Evolutionary conservation across 2,797 vertebrate species (phyloP), one percentile per base, ranked within the genome.

Genomic region (Propithecus deckenii): DNA sequence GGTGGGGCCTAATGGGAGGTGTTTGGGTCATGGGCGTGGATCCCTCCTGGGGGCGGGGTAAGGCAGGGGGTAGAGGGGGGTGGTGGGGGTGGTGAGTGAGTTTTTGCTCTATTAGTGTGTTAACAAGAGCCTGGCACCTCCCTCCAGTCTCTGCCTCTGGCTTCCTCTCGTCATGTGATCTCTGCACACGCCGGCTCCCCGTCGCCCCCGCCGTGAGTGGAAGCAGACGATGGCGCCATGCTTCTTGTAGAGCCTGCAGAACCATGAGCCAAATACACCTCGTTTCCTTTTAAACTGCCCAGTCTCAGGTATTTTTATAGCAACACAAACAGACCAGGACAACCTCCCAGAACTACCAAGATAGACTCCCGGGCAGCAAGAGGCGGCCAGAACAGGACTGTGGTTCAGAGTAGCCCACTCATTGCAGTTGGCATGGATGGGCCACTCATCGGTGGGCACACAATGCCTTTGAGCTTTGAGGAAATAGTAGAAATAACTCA

Each of bases 331-430:
- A 67, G 63, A 65, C 17, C 32, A 35, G 9, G 7, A 8, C 63
- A 67, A 67, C 32, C 32, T 67, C 32, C 63, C 41, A 35, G 41
- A 88, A 57, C 20, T 1, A 25, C 46, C 52, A 50, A 38, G 50
- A 59, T 32, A 22, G n/a, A 48, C n/a, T 32, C 87, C 32, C 8
- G 57, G 59, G 55, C 38, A 43, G 13, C 65, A 46, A 18, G 8
- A 2, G 5, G 63, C n/a, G 1, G 2, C 12, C 14, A 3, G 32
- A 25, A 9, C 4, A 0, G 20, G 48, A 14, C 30, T 3, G 30
- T 38, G 59, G 61, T 13, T 28, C 41, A 0, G 22, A 18, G 7
- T 2, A 3, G 13, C 10, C 18, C 2, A 17, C 48, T n/a, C 4
- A 8, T 43, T 46, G 25, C 43, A 0, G 0, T 17, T 6, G 11